Base-by-base conservation (phyloP, 2,888 invertebrate species). In the Hipparchia sbordonii region DNA sequence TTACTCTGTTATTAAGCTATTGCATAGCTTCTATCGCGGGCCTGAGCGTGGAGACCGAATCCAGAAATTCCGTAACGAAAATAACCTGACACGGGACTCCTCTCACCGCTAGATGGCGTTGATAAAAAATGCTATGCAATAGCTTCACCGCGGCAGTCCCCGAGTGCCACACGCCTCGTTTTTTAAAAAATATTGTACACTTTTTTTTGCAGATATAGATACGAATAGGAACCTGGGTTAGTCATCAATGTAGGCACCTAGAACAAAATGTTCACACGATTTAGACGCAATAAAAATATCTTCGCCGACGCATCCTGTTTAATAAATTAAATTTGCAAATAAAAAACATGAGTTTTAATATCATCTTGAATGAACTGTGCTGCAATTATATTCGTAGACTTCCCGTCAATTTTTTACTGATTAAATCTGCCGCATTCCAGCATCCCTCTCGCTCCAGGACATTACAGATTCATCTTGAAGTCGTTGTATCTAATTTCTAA, bases 371-470 rank as follows among this genome's bases (percentile, higher is more conserved):
- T 33, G 48, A 23, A 59, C 60, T 51, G 33, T 13, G 62, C 39
- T 59, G 67, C 73, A 71, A 73, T 71, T 67, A 73, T 73, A 67
- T 73, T 61, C 66, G 56, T 67, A 13, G 67, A 71, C 67, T 71
- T 73, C 73, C 73, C 59, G 71, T 48, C 57, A 45, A 57, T 71
- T 60, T 73, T 73, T 71, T 65, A 46, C 67, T 52, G 52, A 9
- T n/a, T 33, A 13, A 2, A 63, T 72, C 33, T 57, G 46, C 65
- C 54, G 62, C 71, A 73, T 73, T 71, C 70, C 39, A 1, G 5
- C 39, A 39, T 39, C 39, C 39, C 5, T 39, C 39, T 39, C 39
- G 39, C 0, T 39, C 39, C 65, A 12, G 45, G 9, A 54, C 39
- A 23, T 51, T 46, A 45, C 33, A n/a, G 6, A 54, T 13, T 5